Evolutionary conservation across 2,888 invertebrate species (phyloP), one percentile per base, ranked within the genome.

Genomic region (Hypena proboscidalis): DNA sequence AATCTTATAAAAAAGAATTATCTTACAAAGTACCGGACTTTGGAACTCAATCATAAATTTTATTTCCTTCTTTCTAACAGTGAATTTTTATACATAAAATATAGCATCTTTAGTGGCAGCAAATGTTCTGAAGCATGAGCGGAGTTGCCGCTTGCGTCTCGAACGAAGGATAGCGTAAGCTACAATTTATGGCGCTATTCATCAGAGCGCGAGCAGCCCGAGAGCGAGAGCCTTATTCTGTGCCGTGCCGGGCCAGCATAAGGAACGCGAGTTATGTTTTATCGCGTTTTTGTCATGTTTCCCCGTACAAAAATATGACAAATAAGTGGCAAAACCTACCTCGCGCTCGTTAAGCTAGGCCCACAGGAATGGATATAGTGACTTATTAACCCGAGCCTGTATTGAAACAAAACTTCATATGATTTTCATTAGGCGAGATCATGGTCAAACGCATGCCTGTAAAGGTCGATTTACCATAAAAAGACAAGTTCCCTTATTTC

Each of bases 161-260:
- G 50, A 59, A 58, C 65, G 68, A 64, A 65, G 67, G 75, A 76
- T 62, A 69, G 66, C 62, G 70, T 70, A 65, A 72, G 70, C 70
- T 70, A 71, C 65, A 70, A 75, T 78, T 77, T 80, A 80, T 77
- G 71, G 58, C 70, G 70, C 73, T 73, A 79, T 80, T 74, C 79
- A 78, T 80, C 77, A 78, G 70, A 58, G 65, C 66, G 70, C 61
- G 67, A 66, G 66, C 69, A 69, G 70, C 64, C 57, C 58, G 58
- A 57, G 57, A 61, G 61, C 58, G 58, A 57, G 57, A 61, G 61
- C 66, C 61, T 56, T 67, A 66, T 70, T 64, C 67, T 54, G 48
- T 58, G 63, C 65, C 61, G n/a, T 65, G 57, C 38, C 31, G 58
- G 66, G 59, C 60, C 66, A 52, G 60, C 63, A 51, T 49, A 52